Base-by-base conservation (phyloP, 2,888 invertebrate species). In the Cataglyphis altisquamis region DNA sequence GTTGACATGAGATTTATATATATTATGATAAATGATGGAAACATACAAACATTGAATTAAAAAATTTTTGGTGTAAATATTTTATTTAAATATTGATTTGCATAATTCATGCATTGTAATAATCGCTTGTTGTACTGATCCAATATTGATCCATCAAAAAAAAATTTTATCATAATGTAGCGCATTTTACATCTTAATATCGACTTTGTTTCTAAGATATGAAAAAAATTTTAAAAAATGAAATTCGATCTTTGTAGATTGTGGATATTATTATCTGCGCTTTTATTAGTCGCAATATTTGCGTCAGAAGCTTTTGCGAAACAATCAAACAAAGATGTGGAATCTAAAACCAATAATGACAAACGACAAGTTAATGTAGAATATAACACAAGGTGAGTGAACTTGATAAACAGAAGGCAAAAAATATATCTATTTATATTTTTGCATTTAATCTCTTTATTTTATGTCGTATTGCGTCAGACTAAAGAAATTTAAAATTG, bases 281-380 rank as follows among this genome's bases (percentile, higher is more conserved):
- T 90, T 8, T 29, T 90, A 66, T 1, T 90, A 9, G 83, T 86
- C 52, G 12, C 86, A 41, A 77, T 90, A 45, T 68, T 90, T 10
- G 84, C 66, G 0, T 32, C 88, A 12, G 89, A 89, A 45, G 18
- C 73, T 21, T 85, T 45, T 41, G 90, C 87, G 8, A 89, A 88
- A 67, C 70, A 85, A 36, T 67, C 81, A 15, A 68, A 21, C 5
- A 83, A 87, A 9, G 82, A 86, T 32, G 86, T 85, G 8, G 82
- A 88, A n/a, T 75, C 81, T 15, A 77, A 48, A 3, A 52, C 18
- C 1, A n/a, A 12, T 0, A 0, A 66, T 15, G 67, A 87, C 52
- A 88, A 83, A 60, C 85, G 84, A 64, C 82, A 82, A 25, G 60
- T 55, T 4, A 18, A 86, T n/a, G 83, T 77, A 32, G 62, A 67